phyloP scores from a whole-genome alignment of 2,797 vertebrate species.

The Rhyacichthys aspro region DNA sequence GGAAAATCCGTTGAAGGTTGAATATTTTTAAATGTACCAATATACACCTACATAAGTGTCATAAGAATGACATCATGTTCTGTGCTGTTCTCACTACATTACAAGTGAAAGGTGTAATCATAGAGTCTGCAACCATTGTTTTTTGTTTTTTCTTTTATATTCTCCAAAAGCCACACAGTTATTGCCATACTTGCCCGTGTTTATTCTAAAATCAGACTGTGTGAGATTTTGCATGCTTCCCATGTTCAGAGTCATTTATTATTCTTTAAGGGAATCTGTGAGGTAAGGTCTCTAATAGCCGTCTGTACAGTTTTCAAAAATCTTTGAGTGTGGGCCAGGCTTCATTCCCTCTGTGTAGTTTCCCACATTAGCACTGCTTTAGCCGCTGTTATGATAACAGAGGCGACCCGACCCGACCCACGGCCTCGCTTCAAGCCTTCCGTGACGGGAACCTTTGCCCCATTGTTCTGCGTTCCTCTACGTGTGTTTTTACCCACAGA shows the following conservation, averaged over 20 bases:
- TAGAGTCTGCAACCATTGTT: no score
- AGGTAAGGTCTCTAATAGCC: neutral
- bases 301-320: neutral
- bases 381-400: slow-evolving; percentile 68
- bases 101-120: no score
- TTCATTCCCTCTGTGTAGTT: slow-evolving; percentile 38
- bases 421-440: slow-evolving; percentile 50
- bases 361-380: slow-evolving; percentile 60
- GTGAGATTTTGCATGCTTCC: neutral
- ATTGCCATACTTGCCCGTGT: no score
- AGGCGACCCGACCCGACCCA: slow-evolving; percentile 46
- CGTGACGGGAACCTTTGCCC: slow-evolving; percentile 53
- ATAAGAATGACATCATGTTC: no score
- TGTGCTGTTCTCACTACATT: no score
- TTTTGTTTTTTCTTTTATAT: no score
- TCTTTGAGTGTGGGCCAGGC: neutral
- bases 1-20: no score
- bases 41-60: no score
- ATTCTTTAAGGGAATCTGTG: neutral
- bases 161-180: neutral
- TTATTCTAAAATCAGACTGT: neutral
- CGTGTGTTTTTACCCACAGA: slow-evolving; percentile 18
- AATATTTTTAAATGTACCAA: no score
- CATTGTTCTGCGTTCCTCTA: slow-evolving; percentile 49
- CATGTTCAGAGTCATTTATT: slow-evolving; percentile 6